phyloP scores from a whole-genome alignment of 2,888 invertebrate species.

The Euzetes globulus region DNA sequence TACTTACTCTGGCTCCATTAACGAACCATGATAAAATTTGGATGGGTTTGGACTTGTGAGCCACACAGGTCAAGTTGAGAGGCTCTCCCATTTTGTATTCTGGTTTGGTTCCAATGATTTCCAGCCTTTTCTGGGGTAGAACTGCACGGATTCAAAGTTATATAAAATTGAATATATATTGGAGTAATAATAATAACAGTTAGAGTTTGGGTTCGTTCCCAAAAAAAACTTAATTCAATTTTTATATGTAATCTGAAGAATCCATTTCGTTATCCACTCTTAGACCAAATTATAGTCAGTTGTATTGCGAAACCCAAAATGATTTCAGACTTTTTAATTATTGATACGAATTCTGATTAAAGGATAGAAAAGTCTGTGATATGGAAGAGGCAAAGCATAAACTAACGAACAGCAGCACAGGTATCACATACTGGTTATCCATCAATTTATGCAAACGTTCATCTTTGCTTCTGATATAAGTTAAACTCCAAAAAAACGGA shows the following conservation, averaged over 20 bases:
- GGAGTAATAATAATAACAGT: neutral
- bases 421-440: neutral
- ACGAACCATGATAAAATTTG: constrained; percentile 28
- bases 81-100: constrained; percentile 27
- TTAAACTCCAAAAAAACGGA: neutral
- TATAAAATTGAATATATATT: neutral
- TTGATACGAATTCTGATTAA: constrained; percentile 6
- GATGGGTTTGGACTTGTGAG: constrained; percentile 32
- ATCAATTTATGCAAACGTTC: neutral
- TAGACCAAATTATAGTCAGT: neutral
- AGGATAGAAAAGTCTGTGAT: neutral
- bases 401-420: no score
- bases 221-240: constrained; percentile 20
- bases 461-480: neutral
- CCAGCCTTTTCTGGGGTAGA: neutral
- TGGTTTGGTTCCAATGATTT: constrained; percentile 29
- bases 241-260: neutral
- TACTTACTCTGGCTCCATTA: constrained; percentile 29
- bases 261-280: neutral
- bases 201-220: neutral
- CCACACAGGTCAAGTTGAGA: constrained; percentile 33
- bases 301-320: neutral
- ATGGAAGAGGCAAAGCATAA: no score
- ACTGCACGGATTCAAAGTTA: neutral
- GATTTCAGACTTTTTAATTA: constrained; percentile 20